Percentiles rank a stretch among this genome's conserved stretches.
Evolutionary conservation across 2,113 vertebrate species (phyloP).

Genomic region (Psettodes erumei): DNA sequence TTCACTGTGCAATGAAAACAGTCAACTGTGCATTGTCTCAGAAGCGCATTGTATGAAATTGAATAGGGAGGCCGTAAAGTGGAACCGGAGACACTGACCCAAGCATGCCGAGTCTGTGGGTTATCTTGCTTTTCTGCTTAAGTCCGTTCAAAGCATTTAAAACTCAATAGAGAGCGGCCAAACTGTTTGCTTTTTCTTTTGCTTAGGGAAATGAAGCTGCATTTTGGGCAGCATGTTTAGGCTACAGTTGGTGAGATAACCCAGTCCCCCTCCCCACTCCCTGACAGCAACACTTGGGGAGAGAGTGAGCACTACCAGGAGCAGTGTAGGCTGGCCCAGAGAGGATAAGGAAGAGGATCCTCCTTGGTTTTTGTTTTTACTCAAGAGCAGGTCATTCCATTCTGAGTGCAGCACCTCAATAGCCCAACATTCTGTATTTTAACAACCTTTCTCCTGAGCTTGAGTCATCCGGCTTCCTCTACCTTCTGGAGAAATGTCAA

Average conservation of each 20-base stretch:
- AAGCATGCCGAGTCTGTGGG: slow-evolving; percentile 36
- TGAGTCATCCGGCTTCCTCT: neutral
- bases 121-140: slow-evolving; percentile 40
- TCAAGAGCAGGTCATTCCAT: slow-evolving; percentile 25
- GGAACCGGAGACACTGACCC: slow-evolving; percentile 69
- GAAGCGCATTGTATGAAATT: slow-evolving; percentile 74
- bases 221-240: slow-evolving; percentile 59
- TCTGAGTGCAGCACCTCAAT: slow-evolving; percentile 16
- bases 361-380: slow-evolving; percentile 36
- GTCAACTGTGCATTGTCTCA: slow-evolving; percentile 70
- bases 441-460: slow-evolving; percentile 8
- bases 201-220: slow-evolving; percentile 43
- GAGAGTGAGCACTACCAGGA: slow-evolving; percentile 19
- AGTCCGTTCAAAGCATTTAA: slow-evolving; percentile 32
- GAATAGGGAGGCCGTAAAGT: slow-evolving; percentile 69
- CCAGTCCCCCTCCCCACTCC: slow-evolving; percentile 42
- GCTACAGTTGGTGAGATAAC: slow-evolving; percentile 60
- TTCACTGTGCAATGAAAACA: slow-evolving; percentile 65
- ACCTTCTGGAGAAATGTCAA: neutral
- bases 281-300: slow-evolving; percentile 31
- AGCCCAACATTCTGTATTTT: slow-evolving; percentile 32
- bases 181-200: slow-evolving; percentile 53
- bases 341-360: slow-evolving; percentile 20
- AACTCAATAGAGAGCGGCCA: slow-evolving; percentile 21
- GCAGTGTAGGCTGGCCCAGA: neutral